Evolutionary conservation across 2,113 vertebrate genomes (phyloP), one percentile per base, ranked within the genome.

Genomic region (Malurus alboscapulatus): DNA sequence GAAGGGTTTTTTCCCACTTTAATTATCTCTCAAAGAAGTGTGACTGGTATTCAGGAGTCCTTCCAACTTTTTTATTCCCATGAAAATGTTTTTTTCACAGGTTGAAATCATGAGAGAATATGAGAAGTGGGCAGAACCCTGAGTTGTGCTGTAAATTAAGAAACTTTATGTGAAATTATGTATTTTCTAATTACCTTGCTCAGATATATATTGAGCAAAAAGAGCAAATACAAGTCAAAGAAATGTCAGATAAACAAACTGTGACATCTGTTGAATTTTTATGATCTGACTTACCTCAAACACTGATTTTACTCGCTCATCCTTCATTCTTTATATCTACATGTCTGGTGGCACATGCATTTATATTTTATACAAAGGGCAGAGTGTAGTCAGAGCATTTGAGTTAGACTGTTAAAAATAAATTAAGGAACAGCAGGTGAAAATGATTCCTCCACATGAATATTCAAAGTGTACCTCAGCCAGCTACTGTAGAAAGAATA

Each of bases 361-460:
- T 87, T 92, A 79, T 92, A 81, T 83, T 96, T 93, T 76, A 91
- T 85, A 58, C 59, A 94, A 94, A 96, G 94, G 82, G 40, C 84
- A 88, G 83, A 75, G 78, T 73, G 50, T 76, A 95, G 81, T 95
- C 89, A 92, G 58, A 92, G 77, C 22, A 10, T 91, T 88, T 93
- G 78, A 92, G 87, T 83, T 89, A 65, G 87, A 69, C 65, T 92
- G 85, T 86, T 94, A 95, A 96, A 96, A 96, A 94, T 95, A 95
- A 96, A 92, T 92, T 92, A 85, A 77, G 80, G 89, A 93, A 92
- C 89, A 93, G 92, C 95, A 88, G 72, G 59, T 92, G 94, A 86
- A 94, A 86, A 80, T 91, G 51, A 80, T 91, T 95, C 74, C 69
- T 92, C 55, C n/a, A 47, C 78, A 93, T 96, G 93, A 95, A 96